Evolutionary conservation across 2,113 vertebrate genomes (phyloP).

Genomic region (Indicator maculatus): DNA sequence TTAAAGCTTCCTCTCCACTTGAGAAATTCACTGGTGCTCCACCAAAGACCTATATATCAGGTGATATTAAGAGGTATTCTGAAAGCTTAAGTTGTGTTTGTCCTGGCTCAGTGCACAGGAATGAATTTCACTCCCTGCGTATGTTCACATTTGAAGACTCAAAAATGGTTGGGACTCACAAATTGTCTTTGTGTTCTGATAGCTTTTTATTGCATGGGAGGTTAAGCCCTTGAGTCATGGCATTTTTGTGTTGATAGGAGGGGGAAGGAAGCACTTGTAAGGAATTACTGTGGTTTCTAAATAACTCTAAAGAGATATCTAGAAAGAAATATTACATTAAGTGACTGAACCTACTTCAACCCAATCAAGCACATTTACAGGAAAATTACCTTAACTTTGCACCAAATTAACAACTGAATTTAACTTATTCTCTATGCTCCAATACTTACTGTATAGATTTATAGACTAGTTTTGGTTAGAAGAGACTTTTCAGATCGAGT

Average conservation of each 20-base stretch:
- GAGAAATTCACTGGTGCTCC: background rate
- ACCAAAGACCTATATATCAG: background rate
- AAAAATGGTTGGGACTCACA: background rate
- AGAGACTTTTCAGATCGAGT: too few species aligned
- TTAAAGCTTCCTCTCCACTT: background rate
- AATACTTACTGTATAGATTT: background rate
- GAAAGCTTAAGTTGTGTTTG: background rate
- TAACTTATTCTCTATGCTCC: background rate
- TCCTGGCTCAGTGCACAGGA: background rate
- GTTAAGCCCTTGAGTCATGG: background rate
- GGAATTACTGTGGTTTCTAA: background rate
- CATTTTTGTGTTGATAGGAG: background rate
- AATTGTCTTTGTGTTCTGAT: background rate
- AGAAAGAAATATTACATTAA: background rate
- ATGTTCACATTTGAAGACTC: background rate
- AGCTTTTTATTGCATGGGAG: background rate
- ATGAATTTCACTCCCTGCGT: background rate
- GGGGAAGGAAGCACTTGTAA: background rate
- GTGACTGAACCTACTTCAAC: background rate
- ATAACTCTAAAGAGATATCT: background rate
- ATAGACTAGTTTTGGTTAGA: too few species aligned
- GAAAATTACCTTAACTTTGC: background rate
- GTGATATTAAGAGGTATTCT: background rate
- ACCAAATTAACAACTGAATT: background rate
- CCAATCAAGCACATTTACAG: background rate